Base-by-base conservation (phyloP, 2,797 vertebrate species). In the Echiichthys vipera region DNA sequence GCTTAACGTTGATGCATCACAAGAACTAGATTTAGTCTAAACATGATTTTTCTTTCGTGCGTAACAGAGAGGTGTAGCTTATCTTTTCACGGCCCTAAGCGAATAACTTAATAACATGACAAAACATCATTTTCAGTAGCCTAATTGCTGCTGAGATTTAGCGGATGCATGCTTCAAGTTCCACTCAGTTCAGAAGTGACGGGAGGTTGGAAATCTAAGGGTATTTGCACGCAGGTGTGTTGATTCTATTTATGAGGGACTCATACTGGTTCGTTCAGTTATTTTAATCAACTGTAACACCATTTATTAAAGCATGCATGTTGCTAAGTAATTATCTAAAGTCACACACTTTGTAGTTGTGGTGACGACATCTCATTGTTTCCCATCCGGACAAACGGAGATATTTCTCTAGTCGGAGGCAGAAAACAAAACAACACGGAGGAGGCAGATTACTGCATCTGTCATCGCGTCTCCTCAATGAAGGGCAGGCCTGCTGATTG, bases 401-500 rank as follows among this genome's bases (percentile, higher is more conserved):
- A 78, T 39, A 77, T 67, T 51, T 81, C 47, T 77, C 54, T 76
- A 68, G 79, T 77, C 68, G 81, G 58, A 74, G 47, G 62, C 81
- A 76, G 74, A 79, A 86, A 83, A 84, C 73, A 86, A 80, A 90
- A 78, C 71, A 72, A 39, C 37, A 65, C 15, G 10, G 50, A 79
- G 76, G 45, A 79, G 80, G 71, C 42, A 77, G 75, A 86, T 89
- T 78, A 54, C 18, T 13, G 34, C 75, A 36, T 84, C 87, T 89
- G 88, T 91, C 89, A 86, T 43, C 84, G 37, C 61, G 13, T 72
- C 75, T 71, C 24, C 49, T 84, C 58, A 39, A 10, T 59, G 50
- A 64, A 63, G 37, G 22, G 27, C 20, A 30, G 68, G 59, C 12
- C 50, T 71, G 47, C 22, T 71, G 73, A 58, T 80, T 88, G 84